Percentiles rank a stretch among this genome's conserved stretches.
These are phyloP conservation scores for Macroramphosus scolopax DNA, from an alignment of 2,797 vertebrate species.

Conservation along the genomic window DNA sequence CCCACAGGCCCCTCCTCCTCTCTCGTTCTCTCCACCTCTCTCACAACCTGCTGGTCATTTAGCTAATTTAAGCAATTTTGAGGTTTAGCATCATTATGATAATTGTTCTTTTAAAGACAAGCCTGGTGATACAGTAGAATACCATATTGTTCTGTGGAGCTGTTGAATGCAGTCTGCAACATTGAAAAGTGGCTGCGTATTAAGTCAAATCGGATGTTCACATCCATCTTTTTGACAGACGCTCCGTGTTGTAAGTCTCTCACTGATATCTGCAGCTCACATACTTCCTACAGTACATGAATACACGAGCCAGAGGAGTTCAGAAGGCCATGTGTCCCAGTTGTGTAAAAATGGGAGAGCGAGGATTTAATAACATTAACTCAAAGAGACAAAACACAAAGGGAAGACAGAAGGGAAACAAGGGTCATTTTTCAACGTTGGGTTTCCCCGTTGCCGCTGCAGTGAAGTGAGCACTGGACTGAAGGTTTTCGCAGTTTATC, in stretches of 20 bases:
- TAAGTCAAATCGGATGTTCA: no score
- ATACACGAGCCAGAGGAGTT: slow-evolving; percentile 32
- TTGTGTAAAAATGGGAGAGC: slow-evolving; percentile 18
- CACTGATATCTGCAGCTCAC: slow-evolving; percentile 33
- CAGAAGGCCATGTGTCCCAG: slow-evolving; percentile 40
- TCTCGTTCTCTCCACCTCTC: slow-evolving; percentile 1
- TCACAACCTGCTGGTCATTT: slow-evolving; percentile 1
- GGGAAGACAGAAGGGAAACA: slow-evolving; percentile 15
- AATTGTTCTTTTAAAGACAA: no score
- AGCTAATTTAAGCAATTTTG: slow-evolving; percentile 1
- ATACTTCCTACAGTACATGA: no score
- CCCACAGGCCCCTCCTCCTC: not conserved
- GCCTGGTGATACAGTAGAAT: no score
- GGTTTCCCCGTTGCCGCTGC: slow-evolving; percentile 56
- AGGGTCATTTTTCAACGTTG: slow-evolving; percentile 29
- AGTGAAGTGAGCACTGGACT: slow-evolving; percentile 46
- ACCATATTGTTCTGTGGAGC: no score
- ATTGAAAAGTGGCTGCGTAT: no score
- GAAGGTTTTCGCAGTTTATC: slow-evolving; percentile 33
- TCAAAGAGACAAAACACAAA: slow-evolving; percentile 47
- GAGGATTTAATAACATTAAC: slow-evolving; percentile 35
- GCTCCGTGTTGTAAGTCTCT: no score
- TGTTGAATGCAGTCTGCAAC: no score
- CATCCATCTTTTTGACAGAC: no score
- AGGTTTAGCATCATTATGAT: not conserved